A percentile compares a stretch with the other conserved stretches of the same genome.
These are phyloP conservation scores for Seira ritae DNA, from an alignment of 2,888 invertebrate genomes.

Conservation along the genomic window DNA sequence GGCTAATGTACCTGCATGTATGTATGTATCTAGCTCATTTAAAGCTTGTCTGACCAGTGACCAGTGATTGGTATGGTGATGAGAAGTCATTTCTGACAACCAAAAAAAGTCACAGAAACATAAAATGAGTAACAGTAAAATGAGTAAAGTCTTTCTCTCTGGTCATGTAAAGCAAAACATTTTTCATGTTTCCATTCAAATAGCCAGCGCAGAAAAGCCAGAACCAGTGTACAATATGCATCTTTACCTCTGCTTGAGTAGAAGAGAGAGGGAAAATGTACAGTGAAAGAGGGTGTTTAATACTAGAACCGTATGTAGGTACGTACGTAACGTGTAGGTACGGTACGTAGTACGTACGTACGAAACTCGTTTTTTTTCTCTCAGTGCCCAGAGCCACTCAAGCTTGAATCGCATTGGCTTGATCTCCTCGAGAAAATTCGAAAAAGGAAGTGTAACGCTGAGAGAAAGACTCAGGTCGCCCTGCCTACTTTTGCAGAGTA, in stretches of 20 bases:
- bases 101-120: no score
- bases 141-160: no score
- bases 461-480: conserved; percentile 56
- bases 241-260: background rate
- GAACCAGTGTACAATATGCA: background rate
- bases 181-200: background rate
- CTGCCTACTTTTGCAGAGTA: conserved; percentile 63
- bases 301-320: background rate
- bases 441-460: conserved; percentile 47
- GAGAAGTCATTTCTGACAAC: no score
- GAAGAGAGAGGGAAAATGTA: background rate
- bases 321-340: background rate
- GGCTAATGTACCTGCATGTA: no score
- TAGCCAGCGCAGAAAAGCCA: background rate
- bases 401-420: conserved; percentile 74
- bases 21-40: no score
- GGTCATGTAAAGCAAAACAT: no score
- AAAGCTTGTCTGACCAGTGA: no score
- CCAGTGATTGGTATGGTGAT: no score
- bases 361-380: conserved; percentile 53
- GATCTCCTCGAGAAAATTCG: conserved; percentile 72
- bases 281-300: background rate
- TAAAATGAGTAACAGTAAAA: no score
- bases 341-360: background rate
- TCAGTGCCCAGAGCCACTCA: conserved; percentile 72